A percentile compares a stretch with the other conserved stretches of the same genome.
phyloP scores from a whole-genome alignment of 1,140 invertebrate species.

The Bombus sylvicola region DNA sequence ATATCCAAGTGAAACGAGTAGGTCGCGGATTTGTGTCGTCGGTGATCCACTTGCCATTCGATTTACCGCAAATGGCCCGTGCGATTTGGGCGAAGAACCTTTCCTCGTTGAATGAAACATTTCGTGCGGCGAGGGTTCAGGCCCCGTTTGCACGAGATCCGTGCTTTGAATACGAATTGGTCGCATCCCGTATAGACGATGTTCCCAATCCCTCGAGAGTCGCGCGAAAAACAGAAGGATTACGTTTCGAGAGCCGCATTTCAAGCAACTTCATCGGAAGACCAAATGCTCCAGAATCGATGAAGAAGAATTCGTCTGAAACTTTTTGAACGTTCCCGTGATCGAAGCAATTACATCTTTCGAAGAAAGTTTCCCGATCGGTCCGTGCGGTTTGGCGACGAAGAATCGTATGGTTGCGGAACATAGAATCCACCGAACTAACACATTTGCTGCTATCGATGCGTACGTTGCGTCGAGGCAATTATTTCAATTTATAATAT shows the following conservation, averaged over 20 bases:
- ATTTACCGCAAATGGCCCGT: conserved; percentile 4
- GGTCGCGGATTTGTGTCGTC: not conserved
- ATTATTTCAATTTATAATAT: too few relatives aligned
- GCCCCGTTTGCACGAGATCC: conserved; percentile 50
- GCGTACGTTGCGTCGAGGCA: too few relatives aligned
- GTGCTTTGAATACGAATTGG: conserved; percentile 65
- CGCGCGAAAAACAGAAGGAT: conserved; percentile 39
- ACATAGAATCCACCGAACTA: too few relatives aligned
- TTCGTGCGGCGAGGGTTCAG: conserved; percentile 40
- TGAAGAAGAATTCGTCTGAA: not conserved
- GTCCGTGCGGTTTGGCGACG: too few relatives aligned
- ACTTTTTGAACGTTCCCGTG: not conserved
- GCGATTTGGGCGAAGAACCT: conserved; percentile 37
- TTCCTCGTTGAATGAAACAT: conserved; percentile 64
- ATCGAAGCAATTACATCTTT: not conserved
- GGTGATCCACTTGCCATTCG: not conserved
- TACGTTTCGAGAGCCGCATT: conserved; percentile 8
- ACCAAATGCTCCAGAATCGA: not conserved
- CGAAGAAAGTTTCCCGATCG: not conserved
- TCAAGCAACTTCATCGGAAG: not conserved
- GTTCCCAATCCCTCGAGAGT: conserved; percentile 46
- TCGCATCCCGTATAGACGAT: conserved; percentile 24
- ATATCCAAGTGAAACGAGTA: not conserved
- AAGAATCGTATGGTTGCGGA: too few relatives aligned
- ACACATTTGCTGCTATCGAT: too few relatives aligned